Evolutionary conservation across 2,797 vertebrate genomes (phyloP).

Genomic region (Pseudochirops cupreus): DNA sequence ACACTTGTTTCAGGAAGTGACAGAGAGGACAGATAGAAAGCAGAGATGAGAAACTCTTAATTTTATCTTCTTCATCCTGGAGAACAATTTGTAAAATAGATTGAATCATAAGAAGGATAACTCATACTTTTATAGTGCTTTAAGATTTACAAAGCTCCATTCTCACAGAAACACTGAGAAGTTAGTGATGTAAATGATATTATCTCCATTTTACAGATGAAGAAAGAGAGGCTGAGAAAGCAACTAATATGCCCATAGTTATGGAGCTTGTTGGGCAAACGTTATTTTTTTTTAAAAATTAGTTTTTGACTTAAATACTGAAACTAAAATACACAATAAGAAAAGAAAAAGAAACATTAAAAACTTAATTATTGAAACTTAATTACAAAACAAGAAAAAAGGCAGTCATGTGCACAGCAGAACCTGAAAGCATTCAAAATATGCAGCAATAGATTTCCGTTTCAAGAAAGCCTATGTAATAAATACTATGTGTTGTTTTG

Average conservation of each 20-base stretch:
- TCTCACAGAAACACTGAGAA: not conserved
- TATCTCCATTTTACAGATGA: not conserved
- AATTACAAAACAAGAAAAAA: no score
- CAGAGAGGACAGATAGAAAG: not conserved
- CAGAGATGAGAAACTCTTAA: not conserved
- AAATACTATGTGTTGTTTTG: no score
- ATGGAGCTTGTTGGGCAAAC: not conserved
- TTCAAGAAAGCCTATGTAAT: no score
- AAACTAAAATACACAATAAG: no score
- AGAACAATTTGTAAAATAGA: not conserved
- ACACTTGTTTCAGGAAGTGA: not conserved
- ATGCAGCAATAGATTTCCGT: no score
- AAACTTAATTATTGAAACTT: no score
- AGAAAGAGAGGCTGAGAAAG: not conserved
- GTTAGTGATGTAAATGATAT: not conserved
- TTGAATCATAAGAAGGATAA: not conserved
- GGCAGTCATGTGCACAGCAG: no score
- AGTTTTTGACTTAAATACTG: no score
- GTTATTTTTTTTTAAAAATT: not conserved
- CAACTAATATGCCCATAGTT: not conserved
- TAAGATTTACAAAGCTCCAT: not conserved
- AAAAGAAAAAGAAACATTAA: no score
- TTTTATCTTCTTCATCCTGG: not conserved
- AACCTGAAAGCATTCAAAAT: no score
- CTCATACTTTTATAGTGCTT: not conserved